These are phyloP conservation scores for Phlogophora meticulosa DNA, from an alignment of 2,888 invertebrate genomes.

Conservation along the genomic window DNA sequence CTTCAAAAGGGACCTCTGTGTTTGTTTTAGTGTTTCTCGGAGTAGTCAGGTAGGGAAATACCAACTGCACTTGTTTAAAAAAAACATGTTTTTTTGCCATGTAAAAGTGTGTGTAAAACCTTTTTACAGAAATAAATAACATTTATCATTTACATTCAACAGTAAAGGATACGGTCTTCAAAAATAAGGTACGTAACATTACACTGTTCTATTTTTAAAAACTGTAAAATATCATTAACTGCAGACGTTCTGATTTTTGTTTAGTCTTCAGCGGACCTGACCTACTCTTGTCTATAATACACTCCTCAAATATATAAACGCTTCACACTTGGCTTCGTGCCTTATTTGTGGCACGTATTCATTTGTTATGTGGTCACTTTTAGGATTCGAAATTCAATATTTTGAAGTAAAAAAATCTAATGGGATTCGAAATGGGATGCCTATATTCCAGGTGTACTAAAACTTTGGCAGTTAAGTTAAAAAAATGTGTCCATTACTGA, in stretches of 20 bases:
- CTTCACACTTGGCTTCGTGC: slow-evolving; percentile 5
- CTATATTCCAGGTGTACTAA: background rate
- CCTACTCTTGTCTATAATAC: slow-evolving; percentile 32
- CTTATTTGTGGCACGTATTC: background rate
- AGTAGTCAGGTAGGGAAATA: no score
- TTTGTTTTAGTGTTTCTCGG: no score
- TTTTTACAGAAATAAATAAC: no score
- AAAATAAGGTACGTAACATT: no score
- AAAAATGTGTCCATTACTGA: background rate
- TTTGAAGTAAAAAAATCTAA: background rate
- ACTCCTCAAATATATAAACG: slow-evolving; percentile 13
- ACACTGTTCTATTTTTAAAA: no score
- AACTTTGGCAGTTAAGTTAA: background rate
- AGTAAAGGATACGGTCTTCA: no score
- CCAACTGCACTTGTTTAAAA: no score
- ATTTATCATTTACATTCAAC: no score
- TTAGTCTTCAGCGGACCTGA: slow-evolving; percentile 48
- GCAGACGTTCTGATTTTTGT: slow-evolving; percentile 39
- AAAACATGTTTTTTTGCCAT: no score
- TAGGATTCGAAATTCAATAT: background rate
- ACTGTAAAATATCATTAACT: slow-evolving; percentile 18
- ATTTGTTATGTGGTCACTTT: background rate
- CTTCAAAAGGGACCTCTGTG: no score
- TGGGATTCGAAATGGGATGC: background rate
- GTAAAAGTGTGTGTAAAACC: no score